A percentile compares a stretch with the other conserved stretches of the same genome.
These are phyloP conservation scores for Pocota personata DNA, from an alignment of 2,888 invertebrate species.

Conservation along the genomic window DNA sequence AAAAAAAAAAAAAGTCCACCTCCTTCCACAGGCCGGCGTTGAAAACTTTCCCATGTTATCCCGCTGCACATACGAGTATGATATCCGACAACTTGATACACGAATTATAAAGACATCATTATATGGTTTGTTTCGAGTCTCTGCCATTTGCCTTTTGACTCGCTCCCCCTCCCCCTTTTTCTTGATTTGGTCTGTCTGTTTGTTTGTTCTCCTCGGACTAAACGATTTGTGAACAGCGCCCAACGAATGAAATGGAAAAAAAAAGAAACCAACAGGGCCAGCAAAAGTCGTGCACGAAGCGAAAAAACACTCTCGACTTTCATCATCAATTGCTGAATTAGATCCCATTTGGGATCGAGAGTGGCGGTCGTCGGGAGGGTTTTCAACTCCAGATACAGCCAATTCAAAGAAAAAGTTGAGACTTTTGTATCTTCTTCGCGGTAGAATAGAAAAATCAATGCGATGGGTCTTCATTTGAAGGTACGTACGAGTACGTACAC, in stretches of 20 bases:
- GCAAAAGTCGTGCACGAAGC: conserved; percentile 65
- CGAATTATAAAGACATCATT: conserved; percentile 74
- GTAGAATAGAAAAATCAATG: conserved; percentile 63
- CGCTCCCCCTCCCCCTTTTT: not conserved
- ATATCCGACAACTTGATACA: conserved; percentile 71
- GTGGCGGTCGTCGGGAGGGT: not conserved
- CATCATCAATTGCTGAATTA: conserved; percentile 73
- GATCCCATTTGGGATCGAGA: conserved; percentile 56
- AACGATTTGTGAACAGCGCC: conserved; percentile 65
- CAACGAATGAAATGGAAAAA: not conserved
- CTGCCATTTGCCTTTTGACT: conserved; percentile 37
- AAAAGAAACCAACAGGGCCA: conserved; percentile 55
- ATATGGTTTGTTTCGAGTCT: conserved; percentile 52
- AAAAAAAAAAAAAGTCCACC: not conserved
- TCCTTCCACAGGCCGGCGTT: not conserved
- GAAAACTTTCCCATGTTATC: conserved; percentile 67
- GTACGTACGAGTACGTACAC: too few relatives aligned
- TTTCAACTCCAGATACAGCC: conserved; percentile 12
- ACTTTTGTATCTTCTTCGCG: conserved; percentile 10
- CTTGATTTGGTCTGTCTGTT: not conserved
- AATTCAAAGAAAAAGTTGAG: conserved; percentile 6
- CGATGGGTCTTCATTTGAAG: conserved; percentile 61
- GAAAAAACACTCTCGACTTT: conserved; percentile 73
- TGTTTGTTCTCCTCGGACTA: conserved; percentile 51
- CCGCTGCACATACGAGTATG: conserved; percentile 59